Evolutionary conservation across 1,140 invertebrate species (phyloP), one percentile per base, ranked within the genome.

Genomic region (Aphis craccivora): DNA sequence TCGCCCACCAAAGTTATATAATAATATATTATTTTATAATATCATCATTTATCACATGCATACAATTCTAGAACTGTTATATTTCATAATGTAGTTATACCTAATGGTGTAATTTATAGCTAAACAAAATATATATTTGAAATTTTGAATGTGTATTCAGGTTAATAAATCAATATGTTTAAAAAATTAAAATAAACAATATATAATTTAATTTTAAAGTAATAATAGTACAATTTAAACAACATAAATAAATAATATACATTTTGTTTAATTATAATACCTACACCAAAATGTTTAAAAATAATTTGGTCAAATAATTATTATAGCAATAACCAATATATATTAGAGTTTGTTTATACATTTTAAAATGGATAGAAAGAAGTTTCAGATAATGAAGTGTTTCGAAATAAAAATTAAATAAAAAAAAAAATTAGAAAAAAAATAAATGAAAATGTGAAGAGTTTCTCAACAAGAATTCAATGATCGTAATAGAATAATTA

Each of bases 1-100:
- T 88, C n/a, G 18, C 43, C 45, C 45, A 45, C 40, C 60, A 76
- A 76, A 76, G 60, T 76, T 76, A 76, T 76, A 18, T n/a, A n/a
- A 76, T 76, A 76, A 76, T 76, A 76, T 76, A 76, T 76, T 76
- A 76, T 76, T 76, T 76, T 76, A 76, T 76, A 76, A 76, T 76
- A 76, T n/a, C 60, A n/a, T 76, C 60, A 35, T 76, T 76, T 76
- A 76, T 76, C n/a, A 76, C 30, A 2, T 5, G 30, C n/a, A n/a
- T 76, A 1, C n/a, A 76, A n/a, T 76, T 18, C 60, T 30, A 76
- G 14, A 76, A 76, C 2, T n/a, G 60, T 76, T 76, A 18, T 76
- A 35, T n/a, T 67, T 4, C 30, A 35, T n/a, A 60, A 40, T 40
- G 37, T 30, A 67, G n/a, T 1, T n/a, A 67, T 67, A 67, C 14